Evolutionary conservation across 1,140 invertebrate genomes (phyloP), one percentile per base, ranked within the genome.

Genomic region (Zophobas morio): DNA sequence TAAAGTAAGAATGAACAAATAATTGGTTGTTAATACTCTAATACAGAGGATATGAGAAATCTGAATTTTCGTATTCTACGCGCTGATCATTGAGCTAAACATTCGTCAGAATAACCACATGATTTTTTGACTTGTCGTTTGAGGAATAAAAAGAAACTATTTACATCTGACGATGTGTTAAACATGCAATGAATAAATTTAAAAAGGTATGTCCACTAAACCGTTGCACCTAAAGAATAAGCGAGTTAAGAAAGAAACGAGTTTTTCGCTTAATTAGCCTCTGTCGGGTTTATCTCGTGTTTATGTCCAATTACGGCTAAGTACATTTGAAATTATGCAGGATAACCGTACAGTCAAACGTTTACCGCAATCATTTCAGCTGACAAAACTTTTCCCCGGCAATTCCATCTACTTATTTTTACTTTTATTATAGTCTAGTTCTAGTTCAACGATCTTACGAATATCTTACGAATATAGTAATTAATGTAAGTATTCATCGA

Each of bases 241-340:
- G 37, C 6, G 20, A 37, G 57, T 63, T 37, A 63, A 2, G 57
- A 63, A 63, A 63, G 57, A 4, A 63, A 63, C 33, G 37, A 63
- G n/a, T 63, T 63, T 63, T 63, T 37, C 5, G 35, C 32, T 34
- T 57, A 63, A 63, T 63, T 63, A 63, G 42, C 42, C 57, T 35
- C 57, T 1, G 8, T 2, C 20, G 20, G 2, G 4, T 57, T 57
- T 6, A n/a, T 34, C 54, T 5, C 33, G 5, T 53, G 49, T 8
- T 53, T 46, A 3, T 46, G 42, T 4, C 8, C 8, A 4, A 46
- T 46, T 46, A 4, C 42, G 42, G 42, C 8, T 46, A 46, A 51
- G 32, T n/a, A 2, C 32, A n/a, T 51, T 51, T 51, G 49, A 20
- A 20, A 20, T 20, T 20, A 20, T 20, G 20, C 20, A 20, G 20